Conservation (phyloP, 2,888 invertebrate species). For the Pachydiplax longipennis region DNA sequence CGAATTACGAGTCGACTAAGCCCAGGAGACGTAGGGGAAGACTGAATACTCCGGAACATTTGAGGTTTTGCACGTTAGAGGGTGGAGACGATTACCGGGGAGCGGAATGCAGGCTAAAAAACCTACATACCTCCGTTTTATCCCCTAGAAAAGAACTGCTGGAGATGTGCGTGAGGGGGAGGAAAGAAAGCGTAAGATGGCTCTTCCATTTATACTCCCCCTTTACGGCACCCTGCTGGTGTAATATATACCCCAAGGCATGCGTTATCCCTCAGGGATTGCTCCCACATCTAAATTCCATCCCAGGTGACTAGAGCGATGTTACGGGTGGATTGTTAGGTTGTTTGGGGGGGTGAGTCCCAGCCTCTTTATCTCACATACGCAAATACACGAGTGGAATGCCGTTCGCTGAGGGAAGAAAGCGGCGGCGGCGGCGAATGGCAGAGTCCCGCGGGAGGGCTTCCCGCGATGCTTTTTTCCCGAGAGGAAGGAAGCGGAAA, state of each 20-base stretch:
- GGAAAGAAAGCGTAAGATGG: background rate
- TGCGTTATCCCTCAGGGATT: background rate
- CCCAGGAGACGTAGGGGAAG: background rate
- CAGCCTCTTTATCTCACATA: background rate
- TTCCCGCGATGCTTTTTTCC: background rate
- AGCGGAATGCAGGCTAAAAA: background rate
- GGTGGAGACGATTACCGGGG: background rate
- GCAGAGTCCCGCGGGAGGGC: background rate
- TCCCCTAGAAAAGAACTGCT: background rate
- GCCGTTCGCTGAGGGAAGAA: background rate
- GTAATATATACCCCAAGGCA: background rate
- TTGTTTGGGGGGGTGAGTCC: background rate
- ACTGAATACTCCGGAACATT: background rate
- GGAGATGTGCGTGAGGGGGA: background rate
- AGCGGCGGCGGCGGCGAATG: background rate
- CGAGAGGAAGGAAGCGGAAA: background rate
- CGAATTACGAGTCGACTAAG: background rate
- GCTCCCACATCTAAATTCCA: background rate
- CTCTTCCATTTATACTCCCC: background rate
- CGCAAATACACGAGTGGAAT: background rate
- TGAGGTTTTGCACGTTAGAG: background rate
- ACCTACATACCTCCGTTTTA: no score
- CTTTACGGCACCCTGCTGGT: background rate
- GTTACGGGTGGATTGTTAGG: background rate
- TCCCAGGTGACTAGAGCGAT: background rate